Percentiles rank a stretch among this genome's conserved stretches.
These are phyloP conservation scores for Osedax fenrisi DNA, from an alignment of 2,888 invertebrate genomes.

Conservation along the genomic window DNA sequence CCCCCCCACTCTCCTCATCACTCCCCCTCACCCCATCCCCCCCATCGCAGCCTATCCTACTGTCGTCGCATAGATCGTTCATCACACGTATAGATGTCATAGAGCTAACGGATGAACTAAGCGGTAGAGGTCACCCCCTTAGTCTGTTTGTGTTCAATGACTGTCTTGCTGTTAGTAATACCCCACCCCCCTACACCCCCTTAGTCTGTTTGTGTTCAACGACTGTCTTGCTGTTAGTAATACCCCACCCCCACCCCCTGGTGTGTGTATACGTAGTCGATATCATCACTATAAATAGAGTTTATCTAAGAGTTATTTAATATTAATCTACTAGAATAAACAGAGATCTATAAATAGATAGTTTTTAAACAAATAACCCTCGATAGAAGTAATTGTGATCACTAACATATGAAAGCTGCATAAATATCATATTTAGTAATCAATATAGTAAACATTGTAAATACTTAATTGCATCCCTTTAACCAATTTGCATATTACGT, in stretches of 20 bases:
- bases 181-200: conserved; percentile 54
- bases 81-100: conserved; percentile 75
- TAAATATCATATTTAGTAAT: too few species aligned
- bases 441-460: too few species aligned
- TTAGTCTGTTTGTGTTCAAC: conserved; percentile 81
- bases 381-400: too few species aligned
- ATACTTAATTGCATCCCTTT: too few species aligned
- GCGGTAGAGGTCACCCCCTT: conserved; percentile 73
- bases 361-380: too few species aligned
- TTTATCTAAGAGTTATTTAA: neutral
- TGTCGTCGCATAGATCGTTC: conserved; percentile 82
- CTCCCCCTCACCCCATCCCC: neutral
- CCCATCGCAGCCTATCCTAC: conserved; percentile 65
- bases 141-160: conserved; percentile 85
- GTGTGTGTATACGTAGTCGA: too few species aligned
- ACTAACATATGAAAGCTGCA: too few species aligned
- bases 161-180: conserved; percentile 70
- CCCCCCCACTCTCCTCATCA: neutral
- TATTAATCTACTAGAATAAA: conserved; percentile 21
- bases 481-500: too few species aligned
- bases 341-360: too few species aligned
- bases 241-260: too few species aligned
- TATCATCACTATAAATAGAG: too few species aligned
- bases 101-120: conserved; percentile 64
- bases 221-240: conserved; percentile 73